phyloP scores from a whole-genome alignment of 2,888 invertebrate species.

The Microctonus aethiopoides region DNA sequence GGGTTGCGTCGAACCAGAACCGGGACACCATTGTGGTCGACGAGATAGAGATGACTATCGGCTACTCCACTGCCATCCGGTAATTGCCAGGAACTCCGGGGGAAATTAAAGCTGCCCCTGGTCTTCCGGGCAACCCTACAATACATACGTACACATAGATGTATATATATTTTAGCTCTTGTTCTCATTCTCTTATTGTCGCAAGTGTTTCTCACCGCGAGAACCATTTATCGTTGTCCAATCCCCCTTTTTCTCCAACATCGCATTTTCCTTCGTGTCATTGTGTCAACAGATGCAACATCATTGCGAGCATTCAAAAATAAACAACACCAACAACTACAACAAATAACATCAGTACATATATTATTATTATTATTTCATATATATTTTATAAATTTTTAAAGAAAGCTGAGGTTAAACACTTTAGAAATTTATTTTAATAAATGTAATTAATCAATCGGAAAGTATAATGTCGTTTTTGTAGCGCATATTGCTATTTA shows the following conservation, averaged over 20 bases:
- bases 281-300: constrained; percentile 62
- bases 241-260: constrained; percentile 44
- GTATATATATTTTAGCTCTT: no score
- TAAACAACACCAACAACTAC: not conserved
- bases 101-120: constrained; percentile 66
- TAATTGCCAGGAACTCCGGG: constrained; percentile 65
- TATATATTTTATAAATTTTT: no score
- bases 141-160: no score
- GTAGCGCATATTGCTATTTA: no score
- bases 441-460: no score
- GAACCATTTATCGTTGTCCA: constrained; percentile 61
- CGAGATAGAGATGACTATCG: constrained; percentile 63
- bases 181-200: constrained; percentile 32
- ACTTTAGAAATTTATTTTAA: no score
- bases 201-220: constrained; percentile 42
- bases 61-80: constrained; percentile 54
- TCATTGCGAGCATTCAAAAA: constrained; percentile 16
- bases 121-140: constrained; percentile 58
- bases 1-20: constrained; percentile 25
- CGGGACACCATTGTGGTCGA: constrained; percentile 54
- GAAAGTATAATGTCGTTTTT: no score
- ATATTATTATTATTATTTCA: no score
- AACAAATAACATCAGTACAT: not conserved
- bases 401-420: no score
- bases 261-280: constrained; percentile 58